These are phyloP conservation scores for Pseudomyrmex cubaensis DNA, from an alignment of 1,140 invertebrate species.

Conservation along the genomic window DNA sequence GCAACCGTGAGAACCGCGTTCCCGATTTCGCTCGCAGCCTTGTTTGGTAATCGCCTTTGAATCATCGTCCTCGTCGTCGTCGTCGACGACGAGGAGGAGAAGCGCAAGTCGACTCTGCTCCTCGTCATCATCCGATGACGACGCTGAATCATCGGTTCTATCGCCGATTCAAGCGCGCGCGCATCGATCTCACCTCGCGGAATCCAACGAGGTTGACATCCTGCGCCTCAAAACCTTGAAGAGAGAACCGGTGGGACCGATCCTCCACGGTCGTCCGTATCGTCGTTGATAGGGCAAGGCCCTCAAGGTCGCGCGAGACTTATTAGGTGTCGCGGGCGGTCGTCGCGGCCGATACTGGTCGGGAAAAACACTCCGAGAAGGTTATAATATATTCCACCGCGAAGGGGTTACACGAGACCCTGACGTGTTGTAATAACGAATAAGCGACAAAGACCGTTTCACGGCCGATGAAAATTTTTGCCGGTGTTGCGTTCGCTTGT, in stretches of 20 bases:
- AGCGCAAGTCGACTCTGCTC: background rate
- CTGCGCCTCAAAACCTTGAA: constrained; percentile 66
- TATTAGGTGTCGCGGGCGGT: constrained; percentile 26
- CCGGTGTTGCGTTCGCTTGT: background rate
- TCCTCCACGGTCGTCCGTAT: constrained; percentile 74
- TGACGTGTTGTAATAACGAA: constrained; percentile 28
- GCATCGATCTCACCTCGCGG: background rate
- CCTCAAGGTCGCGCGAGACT: constrained; percentile 72
- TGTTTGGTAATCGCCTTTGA: constrained; percentile 63
- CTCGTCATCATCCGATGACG: constrained; percentile 27
- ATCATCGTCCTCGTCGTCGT: constrained; percentile 31
- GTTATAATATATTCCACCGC: constrained; percentile 6
- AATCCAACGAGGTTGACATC: constrained; percentile 62
- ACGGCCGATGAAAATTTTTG: constrained; percentile 15
- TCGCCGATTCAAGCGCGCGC: background rate
- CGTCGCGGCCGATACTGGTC: constrained; percentile 45
- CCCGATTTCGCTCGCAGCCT: constrained; percentile 12
- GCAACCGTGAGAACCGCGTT: constrained; percentile 50
- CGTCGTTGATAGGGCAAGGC: constrained; percentile 71
- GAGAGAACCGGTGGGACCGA: background rate
- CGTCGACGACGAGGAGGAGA: background rate
- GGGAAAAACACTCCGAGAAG: constrained; percentile 41
- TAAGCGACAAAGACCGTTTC: background rate
- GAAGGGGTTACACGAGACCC: constrained; percentile 31
- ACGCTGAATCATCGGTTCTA: constrained; percentile 58